A percentile compares a stretch with the other conserved stretches of the same genome.
Evolutionary conservation across 2,797 vertebrate species (phyloP).

Genomic region (Sebastolobus alascanus): DNA sequence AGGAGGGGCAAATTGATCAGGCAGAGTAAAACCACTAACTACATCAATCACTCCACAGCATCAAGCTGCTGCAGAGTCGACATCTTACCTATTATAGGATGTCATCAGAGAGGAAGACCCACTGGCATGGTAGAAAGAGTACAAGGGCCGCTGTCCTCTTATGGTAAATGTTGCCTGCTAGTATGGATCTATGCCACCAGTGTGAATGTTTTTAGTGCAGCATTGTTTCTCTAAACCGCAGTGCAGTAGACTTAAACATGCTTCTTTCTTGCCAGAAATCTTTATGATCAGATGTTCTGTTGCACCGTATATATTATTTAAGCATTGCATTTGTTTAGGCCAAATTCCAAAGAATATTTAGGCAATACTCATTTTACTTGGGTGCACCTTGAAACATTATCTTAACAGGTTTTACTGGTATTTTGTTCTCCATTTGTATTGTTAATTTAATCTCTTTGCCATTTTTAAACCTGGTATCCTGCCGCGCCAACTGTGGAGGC

Average conservation of each 20-base stretch:
- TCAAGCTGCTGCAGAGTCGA: slow-evolving; percentile 2
- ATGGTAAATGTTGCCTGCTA: neutral
- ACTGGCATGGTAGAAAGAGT: neutral
- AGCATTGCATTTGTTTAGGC: neutral
- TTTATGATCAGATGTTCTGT: neutral
- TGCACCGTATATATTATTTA: neutral
- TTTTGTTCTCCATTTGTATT: neutral
- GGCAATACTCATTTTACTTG: neutral
- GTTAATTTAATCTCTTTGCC: neutral
- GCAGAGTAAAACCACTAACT: slow-evolving; percentile 1
- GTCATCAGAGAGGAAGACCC: slow-evolving; percentile 5
- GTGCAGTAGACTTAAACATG: neutral
- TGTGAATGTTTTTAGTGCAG: neutral
- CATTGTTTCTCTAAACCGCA: neutral
- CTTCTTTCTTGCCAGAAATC: neutral
- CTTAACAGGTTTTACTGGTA: neutral
- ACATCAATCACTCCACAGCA: slow-evolving; percentile 2
- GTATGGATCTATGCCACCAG: neutral
- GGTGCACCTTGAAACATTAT: neutral
- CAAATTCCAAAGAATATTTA: neutral
- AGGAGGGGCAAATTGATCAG: neutral
- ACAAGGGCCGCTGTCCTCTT: neutral
- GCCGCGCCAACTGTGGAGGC: neutral
- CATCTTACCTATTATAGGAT: neutral
- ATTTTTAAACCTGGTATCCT: neutral